Conservation (phyloP, 2,888 invertebrate species). For the Notodonta ziczac region DNA sequence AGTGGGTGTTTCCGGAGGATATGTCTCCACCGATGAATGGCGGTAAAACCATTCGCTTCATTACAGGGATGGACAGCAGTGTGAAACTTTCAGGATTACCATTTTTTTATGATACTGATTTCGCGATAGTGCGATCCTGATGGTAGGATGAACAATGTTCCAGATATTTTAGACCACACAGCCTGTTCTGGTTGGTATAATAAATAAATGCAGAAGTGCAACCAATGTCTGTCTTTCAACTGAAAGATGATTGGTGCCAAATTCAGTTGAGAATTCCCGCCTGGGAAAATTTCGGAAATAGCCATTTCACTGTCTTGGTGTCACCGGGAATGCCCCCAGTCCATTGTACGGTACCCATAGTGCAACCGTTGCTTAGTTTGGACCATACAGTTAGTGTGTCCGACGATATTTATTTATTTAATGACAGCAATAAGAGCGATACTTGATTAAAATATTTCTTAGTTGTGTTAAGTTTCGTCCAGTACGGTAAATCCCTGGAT, state of each 20-base stretch:
- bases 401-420: too few species aligned
- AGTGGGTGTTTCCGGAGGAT: background rate
- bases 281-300: too few species aligned
- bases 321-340: too few species aligned
- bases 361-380: too few species aligned
- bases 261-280: slow-evolving; percentile 2
- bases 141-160: background rate
- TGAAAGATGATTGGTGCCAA: slow-evolving; percentile 3
- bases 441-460: background rate
- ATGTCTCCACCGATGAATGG: slow-evolving; percentile 1
- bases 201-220: background rate
- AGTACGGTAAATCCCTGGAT: background rate
- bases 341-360: too few species aligned
- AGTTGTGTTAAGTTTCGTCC: background rate
- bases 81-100: background rate
- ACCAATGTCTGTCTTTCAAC: slow-evolving; percentile 1
- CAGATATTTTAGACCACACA: background rate
- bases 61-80: background rate
- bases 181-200: background rate
- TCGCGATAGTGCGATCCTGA: background rate
- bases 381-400: too few species aligned
- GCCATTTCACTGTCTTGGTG: too few species aligned
- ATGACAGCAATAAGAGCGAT: too few species aligned
- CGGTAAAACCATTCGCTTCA: background rate
- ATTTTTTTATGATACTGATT: background rate